Conservation (phyloP, 2,113 vertebrate genomes). For the Scomber scombrus region DNA sequence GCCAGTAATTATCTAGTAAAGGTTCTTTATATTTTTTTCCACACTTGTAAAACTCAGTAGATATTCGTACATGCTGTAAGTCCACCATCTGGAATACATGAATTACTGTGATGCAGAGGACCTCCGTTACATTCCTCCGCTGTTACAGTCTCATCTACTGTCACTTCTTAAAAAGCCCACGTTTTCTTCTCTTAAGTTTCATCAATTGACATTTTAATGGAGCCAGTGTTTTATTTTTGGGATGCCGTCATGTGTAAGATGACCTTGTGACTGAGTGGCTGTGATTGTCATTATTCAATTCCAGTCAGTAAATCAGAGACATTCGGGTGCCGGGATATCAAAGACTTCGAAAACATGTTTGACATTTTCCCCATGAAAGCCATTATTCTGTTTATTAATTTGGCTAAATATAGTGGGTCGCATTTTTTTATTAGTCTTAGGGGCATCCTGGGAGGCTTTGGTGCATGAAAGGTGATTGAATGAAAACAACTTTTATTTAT, state of each 20-base stretch:
- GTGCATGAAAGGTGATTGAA: neutral
- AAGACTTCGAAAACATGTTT: neutral
- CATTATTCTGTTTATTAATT: constrained; percentile 20
- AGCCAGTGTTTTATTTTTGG: constrained; percentile 55
- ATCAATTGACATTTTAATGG: constrained; percentile 11
- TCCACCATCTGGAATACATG: neutral
- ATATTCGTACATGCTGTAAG: too few relatives aligned
- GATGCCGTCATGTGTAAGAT: constrained; percentile 33
- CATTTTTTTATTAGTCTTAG: neutral
- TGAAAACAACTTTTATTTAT: constrained; percentile 16
- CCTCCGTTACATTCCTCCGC: neutral
- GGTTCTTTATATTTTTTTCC: neutral
- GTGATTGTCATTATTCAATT: constrained; percentile 60
- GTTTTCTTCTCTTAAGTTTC: neutral
- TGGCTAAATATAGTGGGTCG: constrained; percentile 19
- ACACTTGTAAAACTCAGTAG: neutral
- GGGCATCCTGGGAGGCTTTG: neutral
- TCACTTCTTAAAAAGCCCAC: neutral
- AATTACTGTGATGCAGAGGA: neutral
- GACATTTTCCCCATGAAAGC: constrained; percentile 28
- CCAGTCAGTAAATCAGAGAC: constrained; percentile 35
- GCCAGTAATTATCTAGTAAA: constrained; percentile 23
- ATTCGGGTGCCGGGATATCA: constrained; percentile 38
- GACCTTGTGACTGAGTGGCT: constrained; percentile 57
- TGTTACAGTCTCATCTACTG: neutral